Percentiles rank a stretch among this genome's conserved stretches.
phyloP scores from a whole-genome alignment of 1,140 invertebrate genomes.

The Daktulosphaira vitifoliae region DNA sequence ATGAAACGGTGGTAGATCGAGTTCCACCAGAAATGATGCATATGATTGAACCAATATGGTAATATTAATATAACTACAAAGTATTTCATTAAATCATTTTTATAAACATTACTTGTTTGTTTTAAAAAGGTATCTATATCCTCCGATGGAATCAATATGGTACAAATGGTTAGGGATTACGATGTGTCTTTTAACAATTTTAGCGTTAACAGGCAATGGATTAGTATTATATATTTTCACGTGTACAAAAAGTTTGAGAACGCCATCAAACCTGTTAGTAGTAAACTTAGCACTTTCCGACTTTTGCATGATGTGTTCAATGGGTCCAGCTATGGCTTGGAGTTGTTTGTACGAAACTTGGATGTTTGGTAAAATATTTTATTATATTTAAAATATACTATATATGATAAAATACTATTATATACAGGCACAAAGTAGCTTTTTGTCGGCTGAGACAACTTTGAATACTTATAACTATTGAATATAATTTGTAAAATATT shows the following conservation, averaged over 20 bases:
- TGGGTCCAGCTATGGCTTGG: constrained; percentile 75
- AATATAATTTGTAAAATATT: too few species aligned
- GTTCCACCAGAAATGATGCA: constrained; percentile 63
- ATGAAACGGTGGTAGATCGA: constrained; percentile 64
- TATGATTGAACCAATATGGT: constrained; percentile 63
- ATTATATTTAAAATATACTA: too few species aligned
- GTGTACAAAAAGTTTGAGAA: constrained; percentile 63
- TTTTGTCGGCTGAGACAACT: too few species aligned
- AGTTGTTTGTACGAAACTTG: constrained; percentile 82
- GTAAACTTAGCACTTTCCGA: constrained; percentile 81
- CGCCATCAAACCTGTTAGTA: constrained; percentile 74
- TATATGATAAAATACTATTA: too few species aligned
- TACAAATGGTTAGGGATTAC: constrained; percentile 66
- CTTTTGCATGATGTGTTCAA: constrained; percentile 75
- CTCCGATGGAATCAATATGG: constrained; percentile 69
- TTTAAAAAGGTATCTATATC: constrained; percentile 52
- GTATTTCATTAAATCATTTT: not conserved
- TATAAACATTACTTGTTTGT: not conserved
- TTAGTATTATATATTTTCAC: constrained; percentile 80
- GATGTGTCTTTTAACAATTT: constrained; percentile 60
- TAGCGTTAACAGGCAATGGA: constrained; percentile 68
- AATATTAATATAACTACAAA: constrained; percentile 35
- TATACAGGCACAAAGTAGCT: too few species aligned
- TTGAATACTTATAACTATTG: too few species aligned
- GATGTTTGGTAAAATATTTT: constrained; percentile 56